Evolutionary conservation across 2,888 invertebrate species (phyloP), one percentile per base, ranked within the genome.

Genomic region (Tricholauxania praeusta): DNA sequence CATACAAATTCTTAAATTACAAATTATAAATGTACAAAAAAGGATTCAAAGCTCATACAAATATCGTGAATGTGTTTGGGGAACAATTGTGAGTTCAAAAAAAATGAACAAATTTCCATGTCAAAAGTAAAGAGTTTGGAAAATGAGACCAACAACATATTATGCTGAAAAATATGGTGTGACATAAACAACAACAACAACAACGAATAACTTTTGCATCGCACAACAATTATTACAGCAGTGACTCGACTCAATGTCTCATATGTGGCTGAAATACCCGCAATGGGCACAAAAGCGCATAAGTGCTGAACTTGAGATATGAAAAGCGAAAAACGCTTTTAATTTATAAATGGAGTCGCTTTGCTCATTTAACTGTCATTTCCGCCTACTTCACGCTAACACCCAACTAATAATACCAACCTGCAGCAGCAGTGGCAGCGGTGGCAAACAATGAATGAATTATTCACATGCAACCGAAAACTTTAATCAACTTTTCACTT

Each of bases 11-110:
- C 77, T 78, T 77, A 82, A 83, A 80, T 82, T 79, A 82, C 80
- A 83, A 81, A 83, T 85, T 82, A 83, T 81, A 79, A 81, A 83
- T 84, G 80, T 81, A 84, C 80, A 83, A 84, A 83, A 81, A 79
- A 79, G 69, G 65, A 57, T 60, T 8, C 47, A 55, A 47, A 74
- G 60, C 60, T 65, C 49, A 47, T 51, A 47, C 60, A 62, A 78
- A 77, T 76, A 71, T 39, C 10, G 39, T 39, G 6, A 39, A 39
- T 71, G 70, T 70, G 72, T 73, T 76, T 19, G 71, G 76, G 72
- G 74, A 77, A 73, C 77, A 76, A 78, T 78, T 78, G 74, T 67
- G 68, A 70, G 71, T 64, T 76, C 22, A 22, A 22, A 22, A 22
- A 28, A 28, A 28, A 28, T 4, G 0, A 28, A 28, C 3, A 28